Evolutionary conservation across 2,888 invertebrate genomes (phyloP).

Genomic region (Meiosimyza platycephala): DNA sequence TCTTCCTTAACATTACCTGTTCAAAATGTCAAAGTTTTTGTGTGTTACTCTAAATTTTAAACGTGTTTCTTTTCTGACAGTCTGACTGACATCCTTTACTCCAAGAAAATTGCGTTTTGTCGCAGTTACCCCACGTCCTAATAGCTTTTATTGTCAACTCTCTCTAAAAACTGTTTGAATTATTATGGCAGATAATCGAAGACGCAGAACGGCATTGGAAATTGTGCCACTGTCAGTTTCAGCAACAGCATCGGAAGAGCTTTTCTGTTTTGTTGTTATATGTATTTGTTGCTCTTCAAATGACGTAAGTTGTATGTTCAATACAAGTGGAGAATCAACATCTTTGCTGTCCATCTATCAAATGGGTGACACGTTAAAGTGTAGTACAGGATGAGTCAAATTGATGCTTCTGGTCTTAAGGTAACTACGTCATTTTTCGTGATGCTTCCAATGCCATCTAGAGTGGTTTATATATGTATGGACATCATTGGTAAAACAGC

Average conservation of each 20-base stretch:
- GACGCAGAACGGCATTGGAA: too few species aligned
- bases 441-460: too few species aligned
- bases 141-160: background rate
- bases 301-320: constrained; percentile 3
- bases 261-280: background rate
- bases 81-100: background rate
- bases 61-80: background rate
- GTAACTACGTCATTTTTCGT: too few species aligned
- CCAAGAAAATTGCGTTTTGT: background rate
- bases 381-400: too few species aligned
- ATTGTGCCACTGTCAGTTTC: constrained; percentile 18
- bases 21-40: background rate
- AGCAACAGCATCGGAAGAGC: background rate
- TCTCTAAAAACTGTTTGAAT: constrained; percentile 2
- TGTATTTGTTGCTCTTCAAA: background rate
- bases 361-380: too few species aligned
- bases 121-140: background rate
- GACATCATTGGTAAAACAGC: too few species aligned
- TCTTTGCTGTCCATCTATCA: too few species aligned
- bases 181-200: constrained; percentile 15
- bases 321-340: background rate
- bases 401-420: too few species aligned
- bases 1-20: background rate
- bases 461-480: too few species aligned
- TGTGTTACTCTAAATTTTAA: background rate